These are phyloP conservation scores for Tauraco erythrolophus DNA, from an alignment of 2,113 vertebrate genomes.

Conservation along the genomic window DNA sequence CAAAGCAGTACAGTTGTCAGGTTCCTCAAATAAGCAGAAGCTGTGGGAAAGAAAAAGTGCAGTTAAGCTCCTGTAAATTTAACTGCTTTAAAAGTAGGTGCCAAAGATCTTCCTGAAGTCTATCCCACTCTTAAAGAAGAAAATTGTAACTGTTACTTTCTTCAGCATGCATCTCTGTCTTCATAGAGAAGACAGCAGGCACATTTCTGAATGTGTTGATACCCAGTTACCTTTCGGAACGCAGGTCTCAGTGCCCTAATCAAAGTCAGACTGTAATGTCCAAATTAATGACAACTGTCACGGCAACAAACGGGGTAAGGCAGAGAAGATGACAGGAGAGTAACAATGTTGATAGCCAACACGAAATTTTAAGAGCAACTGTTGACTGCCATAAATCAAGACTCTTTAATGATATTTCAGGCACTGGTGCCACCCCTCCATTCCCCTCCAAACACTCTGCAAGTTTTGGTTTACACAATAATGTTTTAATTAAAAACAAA, in stretches of 20 bases:
- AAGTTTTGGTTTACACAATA: background rate
- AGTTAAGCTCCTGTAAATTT: background rate
- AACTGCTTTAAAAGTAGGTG: background rate
- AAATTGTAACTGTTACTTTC: background rate
- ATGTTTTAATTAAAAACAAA: background rate
- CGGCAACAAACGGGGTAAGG: background rate
- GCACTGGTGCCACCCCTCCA: background rate
- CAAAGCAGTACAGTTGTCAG: background rate
- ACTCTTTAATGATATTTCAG: background rate
- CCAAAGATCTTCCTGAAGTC: background rate
- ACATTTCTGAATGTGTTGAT: background rate
- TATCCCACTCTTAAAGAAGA: background rate
- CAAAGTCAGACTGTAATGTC: background rate
- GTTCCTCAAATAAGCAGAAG: background rate
- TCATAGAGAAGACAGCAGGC: background rate
- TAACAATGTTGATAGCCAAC: rapidly evolving
- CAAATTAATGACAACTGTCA: background rate
- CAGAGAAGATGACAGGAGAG: background rate
- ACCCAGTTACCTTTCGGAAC: background rate
- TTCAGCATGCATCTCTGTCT: background rate
- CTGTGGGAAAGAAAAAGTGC: background rate
- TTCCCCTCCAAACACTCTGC: too few relatives aligned
- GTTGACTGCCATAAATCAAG: background rate
- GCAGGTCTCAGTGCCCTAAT: background rate
- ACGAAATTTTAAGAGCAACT: background rate